Conservation (phyloP, 1,140 invertebrate genomes). For the Cydia amplana region DNA sequence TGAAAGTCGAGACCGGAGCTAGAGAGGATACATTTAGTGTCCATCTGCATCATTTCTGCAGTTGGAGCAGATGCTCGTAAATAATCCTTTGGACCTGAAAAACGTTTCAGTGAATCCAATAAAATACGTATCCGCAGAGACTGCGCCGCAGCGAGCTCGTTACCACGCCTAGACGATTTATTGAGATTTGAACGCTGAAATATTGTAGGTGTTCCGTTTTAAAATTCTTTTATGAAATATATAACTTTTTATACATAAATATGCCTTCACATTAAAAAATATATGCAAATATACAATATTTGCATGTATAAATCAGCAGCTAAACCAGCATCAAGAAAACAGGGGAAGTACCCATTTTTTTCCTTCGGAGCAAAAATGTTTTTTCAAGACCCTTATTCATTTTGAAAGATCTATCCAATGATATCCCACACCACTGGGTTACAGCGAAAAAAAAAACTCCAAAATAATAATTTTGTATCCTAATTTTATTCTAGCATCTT, state of each 20-base stretch:
- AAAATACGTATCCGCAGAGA: constrained; percentile 79
- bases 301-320: no score
- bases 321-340: no score
- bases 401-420: no score
- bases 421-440: no score
- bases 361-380: no score
- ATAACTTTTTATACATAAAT: constrained; percentile 38
- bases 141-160: constrained; percentile 77
- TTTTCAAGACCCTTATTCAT: no score
- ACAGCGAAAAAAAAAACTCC: no score
- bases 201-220: constrained; percentile 77
- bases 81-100: constrained; percentile 78
- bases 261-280: neutral
- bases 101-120: constrained; percentile 79
- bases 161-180: constrained; percentile 79
- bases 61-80: constrained; percentile 74
- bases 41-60: constrained; percentile 77
- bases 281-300: no score
- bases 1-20: neutral
- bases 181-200: constrained; percentile 79
- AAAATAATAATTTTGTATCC: no score
- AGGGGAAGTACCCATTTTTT: no score
- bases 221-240: constrained; percentile 75
- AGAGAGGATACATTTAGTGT: constrained; percentile 42
- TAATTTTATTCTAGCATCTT: no score